These are phyloP conservation scores for Ficedula albicollis DNA, from an alignment of 2,797 vertebrate species.

Conservation along the genomic window DNA sequence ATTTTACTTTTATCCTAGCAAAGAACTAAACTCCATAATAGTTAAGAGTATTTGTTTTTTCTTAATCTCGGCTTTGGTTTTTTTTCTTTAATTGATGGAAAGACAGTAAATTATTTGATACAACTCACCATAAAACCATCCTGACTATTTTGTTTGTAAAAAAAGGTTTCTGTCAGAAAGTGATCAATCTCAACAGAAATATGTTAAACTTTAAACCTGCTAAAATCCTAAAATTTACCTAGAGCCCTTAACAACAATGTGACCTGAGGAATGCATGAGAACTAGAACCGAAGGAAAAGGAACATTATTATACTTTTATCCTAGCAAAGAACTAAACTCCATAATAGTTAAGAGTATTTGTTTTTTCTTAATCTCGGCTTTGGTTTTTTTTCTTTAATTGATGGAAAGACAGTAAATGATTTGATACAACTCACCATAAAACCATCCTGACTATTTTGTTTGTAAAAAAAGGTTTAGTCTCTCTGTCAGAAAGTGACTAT, in stretches of 20 bases:
- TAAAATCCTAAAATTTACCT: neutral
- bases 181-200: neutral
- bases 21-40: fast-evolving
- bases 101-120: neutral
- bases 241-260: neutral
- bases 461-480: neutral
- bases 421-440: neutral
- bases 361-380: neutral
- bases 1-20: neutral
- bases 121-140: neutral
- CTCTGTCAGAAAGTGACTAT: neutral
- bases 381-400: neutral
- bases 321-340: fast-evolving
- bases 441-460: neutral
- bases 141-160: neutral
- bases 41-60: neutral
- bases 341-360: neutral
- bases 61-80: neutral
- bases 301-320: neutral
- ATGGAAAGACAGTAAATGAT: neutral
- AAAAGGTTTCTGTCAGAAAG: neutral
- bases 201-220: neutral
- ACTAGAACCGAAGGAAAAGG: neutral
- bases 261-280: neutral
- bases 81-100: neutral